These are phyloP conservation scores for Gari tellinella DNA, from an alignment of 2,888 invertebrate genomes.

Conservation along the genomic window DNA sequence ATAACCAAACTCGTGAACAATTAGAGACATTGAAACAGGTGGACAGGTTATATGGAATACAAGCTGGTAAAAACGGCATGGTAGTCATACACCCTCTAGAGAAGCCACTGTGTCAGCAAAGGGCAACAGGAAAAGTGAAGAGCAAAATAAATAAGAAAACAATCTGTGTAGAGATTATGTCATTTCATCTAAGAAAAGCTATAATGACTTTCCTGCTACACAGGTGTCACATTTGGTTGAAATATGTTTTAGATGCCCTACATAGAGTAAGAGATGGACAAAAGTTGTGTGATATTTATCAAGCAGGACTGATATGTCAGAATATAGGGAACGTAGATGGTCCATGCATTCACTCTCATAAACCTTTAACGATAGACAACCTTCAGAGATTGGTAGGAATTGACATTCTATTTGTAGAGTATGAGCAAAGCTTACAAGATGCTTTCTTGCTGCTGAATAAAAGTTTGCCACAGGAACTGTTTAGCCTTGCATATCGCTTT, in stretches of 20 bases:
- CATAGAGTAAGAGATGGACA: constrained; percentile 11
- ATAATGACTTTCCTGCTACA: constrained; percentile 40
- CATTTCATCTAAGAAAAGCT: constrained; percentile 16
- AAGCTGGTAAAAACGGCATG: constrained; percentile 18
- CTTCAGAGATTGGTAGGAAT: constrained; percentile 31
- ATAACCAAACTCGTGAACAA: no score
- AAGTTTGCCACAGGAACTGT: constrained; percentile 13
- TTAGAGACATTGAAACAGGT: no score
- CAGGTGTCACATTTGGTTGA: constrained; percentile 34
- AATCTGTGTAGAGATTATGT: constrained; percentile 9
- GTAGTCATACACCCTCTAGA: constrained; percentile 55
- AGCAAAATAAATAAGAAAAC: constrained; percentile 11
- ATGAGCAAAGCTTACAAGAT: constrained; percentile 43
- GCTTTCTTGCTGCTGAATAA: constrained; percentile 23
- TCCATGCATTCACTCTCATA: constrained; percentile 23
- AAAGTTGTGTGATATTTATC: constrained; percentile 15
- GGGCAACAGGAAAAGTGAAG: constrained; percentile 30
- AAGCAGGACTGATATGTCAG: constrained; percentile 21
- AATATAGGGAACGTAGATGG: constrained; percentile 10
- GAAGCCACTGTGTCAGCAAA: constrained; percentile 57
- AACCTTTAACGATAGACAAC: constrained; percentile 1
- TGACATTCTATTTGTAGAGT: constrained; percentile 48
- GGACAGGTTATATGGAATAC: constrained; percentile 64
- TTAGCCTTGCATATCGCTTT: constrained; percentile 3
- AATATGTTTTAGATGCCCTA: constrained; percentile 12